A percentile compares a stretch with the other conserved stretches of the same genome.
Conservation (phyloP, 2,113 vertebrate species). For the Alethe diademata region DNA sequence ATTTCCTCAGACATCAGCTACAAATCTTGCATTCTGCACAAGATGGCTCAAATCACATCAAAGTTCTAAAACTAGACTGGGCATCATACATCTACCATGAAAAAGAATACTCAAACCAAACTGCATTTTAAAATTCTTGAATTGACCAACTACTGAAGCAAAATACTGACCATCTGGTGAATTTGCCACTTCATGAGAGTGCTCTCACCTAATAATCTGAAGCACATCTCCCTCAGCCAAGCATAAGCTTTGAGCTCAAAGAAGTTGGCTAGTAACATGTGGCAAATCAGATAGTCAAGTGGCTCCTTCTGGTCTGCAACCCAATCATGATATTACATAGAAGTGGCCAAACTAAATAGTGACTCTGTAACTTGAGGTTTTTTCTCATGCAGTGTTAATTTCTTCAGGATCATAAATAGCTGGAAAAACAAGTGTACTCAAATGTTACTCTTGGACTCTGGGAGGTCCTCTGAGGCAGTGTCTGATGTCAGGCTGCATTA, state of each 20-base stretch:
- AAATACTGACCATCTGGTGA: not conserved
- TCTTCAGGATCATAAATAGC: fast-evolving
- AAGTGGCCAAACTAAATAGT: not conserved
- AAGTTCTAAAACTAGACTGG: not conserved
- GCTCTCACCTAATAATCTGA: not conserved
- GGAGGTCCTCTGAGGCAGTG: not conserved
- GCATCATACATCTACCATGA: not conserved
- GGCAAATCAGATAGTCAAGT: not conserved
- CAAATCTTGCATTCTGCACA: not conserved
- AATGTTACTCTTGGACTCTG: not conserved
- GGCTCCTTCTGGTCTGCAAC: not conserved
- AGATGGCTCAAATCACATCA: not conserved
- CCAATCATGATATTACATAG: not conserved
- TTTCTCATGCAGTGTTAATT: not conserved
- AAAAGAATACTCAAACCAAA: not conserved
- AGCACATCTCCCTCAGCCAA: not conserved
- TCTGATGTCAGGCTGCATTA: not conserved
- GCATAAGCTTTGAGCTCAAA: not conserved
- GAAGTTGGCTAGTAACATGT: not conserved
- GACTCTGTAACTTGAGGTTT: not conserved
- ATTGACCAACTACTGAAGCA: not conserved
- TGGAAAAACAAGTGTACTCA: not conserved
- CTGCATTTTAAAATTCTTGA: not conserved
- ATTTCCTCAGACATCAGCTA: not conserved
- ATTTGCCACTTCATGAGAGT: not conserved